Conservation (phyloP, 2,797 vertebrate genomes). For the Kryptopterus vitreolus region DNA sequence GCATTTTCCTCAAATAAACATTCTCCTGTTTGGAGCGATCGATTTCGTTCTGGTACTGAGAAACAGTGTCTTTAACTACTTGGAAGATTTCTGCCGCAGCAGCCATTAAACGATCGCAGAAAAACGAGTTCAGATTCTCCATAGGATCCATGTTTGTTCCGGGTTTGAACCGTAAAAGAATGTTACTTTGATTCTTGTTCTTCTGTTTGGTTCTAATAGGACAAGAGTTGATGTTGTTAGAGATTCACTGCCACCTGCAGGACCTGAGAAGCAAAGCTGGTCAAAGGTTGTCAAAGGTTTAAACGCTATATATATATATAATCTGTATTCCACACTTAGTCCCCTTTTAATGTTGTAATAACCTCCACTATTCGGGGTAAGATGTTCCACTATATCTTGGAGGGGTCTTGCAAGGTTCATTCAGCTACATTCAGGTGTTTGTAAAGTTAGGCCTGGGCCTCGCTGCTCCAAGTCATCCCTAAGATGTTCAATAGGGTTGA, state of each 20-base stretch:
- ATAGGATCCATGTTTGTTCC: slow-evolving; percentile 36
- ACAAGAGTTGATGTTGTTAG: not conserved
- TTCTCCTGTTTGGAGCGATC: slow-evolving; percentile 37
- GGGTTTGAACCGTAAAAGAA: not conserved
- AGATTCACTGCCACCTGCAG: not conserved
- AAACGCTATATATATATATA: not conserved
- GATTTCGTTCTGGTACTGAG: slow-evolving; percentile 40
- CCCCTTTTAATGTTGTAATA: no score
- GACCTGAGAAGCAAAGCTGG: not conserved
- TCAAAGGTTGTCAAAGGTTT: not conserved
- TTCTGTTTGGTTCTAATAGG: not conserved
- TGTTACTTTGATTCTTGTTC: not conserved
- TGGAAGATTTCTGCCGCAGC: slow-evolving; percentile 42
- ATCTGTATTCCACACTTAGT: no score
- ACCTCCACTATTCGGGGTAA: no score
- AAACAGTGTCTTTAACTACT: slow-evolving; percentile 38
- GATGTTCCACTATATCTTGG: no score
- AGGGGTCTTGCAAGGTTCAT: no score
- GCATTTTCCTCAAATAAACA: slow-evolving; percentile 36
- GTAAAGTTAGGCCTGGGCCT: no score
- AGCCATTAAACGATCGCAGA: slow-evolving; percentile 40
- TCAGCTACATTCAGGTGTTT: no score
- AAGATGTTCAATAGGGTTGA: no score
- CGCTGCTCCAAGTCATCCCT: no score
- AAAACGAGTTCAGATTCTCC: slow-evolving; percentile 40